Conservation (phyloP, 2,113 vertebrate species). For the Thymallus thymallus region DNA sequence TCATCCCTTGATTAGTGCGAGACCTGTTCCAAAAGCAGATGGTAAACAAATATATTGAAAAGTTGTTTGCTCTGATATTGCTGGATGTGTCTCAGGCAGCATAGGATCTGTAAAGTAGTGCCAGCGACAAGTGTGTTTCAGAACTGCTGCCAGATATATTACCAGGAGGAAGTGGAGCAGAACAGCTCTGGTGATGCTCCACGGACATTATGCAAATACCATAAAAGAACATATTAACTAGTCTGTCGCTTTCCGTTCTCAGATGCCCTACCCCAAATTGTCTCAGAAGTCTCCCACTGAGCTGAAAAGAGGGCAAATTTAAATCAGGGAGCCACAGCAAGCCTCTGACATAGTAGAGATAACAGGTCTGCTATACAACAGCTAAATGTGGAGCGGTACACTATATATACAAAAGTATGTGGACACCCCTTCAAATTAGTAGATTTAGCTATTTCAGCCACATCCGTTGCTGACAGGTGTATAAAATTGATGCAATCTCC, state of each 20-base stretch:
- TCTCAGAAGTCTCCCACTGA: constrained; percentile 72
- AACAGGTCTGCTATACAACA: too few relatives aligned
- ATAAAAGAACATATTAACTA: constrained; percentile 74
- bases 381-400: too few relatives aligned
- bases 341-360: constrained; percentile 38
- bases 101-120: constrained; percentile 62
- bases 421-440: too few relatives aligned
- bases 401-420: too few relatives aligned
- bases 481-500: too few relatives aligned
- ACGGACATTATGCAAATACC: constrained; percentile 76
- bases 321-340: constrained; percentile 61
- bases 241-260: constrained; percentile 68
- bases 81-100: constrained; percentile 49
- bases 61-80: constrained; percentile 61
- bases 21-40: constrained; percentile 62
- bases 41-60: constrained; percentile 67
- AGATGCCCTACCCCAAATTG: constrained; percentile 70
- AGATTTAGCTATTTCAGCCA: too few relatives aligned
- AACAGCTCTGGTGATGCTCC: constrained; percentile 72
- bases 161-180: constrained; percentile 74
- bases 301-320: constrained; percentile 62
- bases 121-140: constrained; percentile 71
- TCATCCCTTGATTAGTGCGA: constrained; percentile 47
- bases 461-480: too few relatives aligned
- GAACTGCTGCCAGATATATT: constrained; percentile 75